These are phyloP conservation scores for Malurus cyaneus DNA, from an alignment of 2,113 vertebrate species.

Conservation along the genomic window DNA sequence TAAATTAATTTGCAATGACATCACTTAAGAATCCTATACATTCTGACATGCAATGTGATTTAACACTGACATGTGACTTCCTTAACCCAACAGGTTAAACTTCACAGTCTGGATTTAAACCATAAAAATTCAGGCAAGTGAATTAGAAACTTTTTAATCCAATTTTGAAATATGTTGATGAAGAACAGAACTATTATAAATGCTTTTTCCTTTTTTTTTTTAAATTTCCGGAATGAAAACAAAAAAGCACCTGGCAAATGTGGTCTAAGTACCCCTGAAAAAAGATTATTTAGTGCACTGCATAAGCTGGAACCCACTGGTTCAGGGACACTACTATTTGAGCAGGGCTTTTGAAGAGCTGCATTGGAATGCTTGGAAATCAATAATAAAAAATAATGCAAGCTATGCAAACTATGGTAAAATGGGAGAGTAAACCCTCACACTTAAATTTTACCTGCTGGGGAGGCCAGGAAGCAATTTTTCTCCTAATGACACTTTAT, in stretches of 20 bases:
- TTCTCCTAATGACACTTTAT: not conserved
- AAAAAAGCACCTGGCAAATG: not conserved
- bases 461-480: slow-evolving; percentile 3
- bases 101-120: not conserved
- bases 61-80: not conserved
- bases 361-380: not conserved
- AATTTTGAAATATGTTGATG: not conserved
- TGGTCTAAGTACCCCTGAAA: not conserved
- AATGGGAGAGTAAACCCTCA: not conserved
- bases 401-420: not conserved
- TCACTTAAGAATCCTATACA: not conserved
- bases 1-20: not conserved
- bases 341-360: not conserved
- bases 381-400: not conserved
- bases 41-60: not conserved
- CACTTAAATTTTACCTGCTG: slow-evolving; percentile 4
- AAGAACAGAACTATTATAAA: not conserved
- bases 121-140: not conserved
- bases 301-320: not conserved
- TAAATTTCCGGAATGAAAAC: not conserved
- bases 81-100: not conserved
- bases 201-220: not conserved
- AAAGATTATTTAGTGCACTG: not conserved
- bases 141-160: not conserved
- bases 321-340: not conserved